Percentiles rank a stretch among this genome's conserved stretches.
phyloP scores from a whole-genome alignment of 2,797 vertebrate species.

The Poecilia velifera region DNA sequence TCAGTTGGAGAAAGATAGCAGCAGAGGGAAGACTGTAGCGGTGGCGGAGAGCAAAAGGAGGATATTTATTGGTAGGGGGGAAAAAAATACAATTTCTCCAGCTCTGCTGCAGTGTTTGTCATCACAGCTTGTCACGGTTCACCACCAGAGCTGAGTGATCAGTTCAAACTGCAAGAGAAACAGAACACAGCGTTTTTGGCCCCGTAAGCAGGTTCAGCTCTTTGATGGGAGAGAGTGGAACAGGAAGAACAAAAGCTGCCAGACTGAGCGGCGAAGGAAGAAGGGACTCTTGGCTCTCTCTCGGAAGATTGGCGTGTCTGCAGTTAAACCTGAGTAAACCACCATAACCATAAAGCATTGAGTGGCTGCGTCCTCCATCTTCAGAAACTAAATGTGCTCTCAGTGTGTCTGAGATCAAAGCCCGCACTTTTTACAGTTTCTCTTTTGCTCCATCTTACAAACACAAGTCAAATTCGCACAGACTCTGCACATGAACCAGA shows the following conservation, averaged over 20 bases:
- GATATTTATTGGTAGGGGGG: slow-evolving; percentile 51
- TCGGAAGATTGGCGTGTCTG: slow-evolving; percentile 47
- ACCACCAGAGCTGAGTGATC: slow-evolving; percentile 81
- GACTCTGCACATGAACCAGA: neutral
- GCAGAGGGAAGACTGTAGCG: slow-evolving; percentile 59
- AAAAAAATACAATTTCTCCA: slow-evolving; percentile 77
- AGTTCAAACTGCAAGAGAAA: slow-evolving; percentile 81
- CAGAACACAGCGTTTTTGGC: slow-evolving; percentile 81
- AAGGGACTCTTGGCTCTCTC: slow-evolving; percentile 52
- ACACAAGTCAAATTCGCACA: neutral
- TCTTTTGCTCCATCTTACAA: slow-evolving; percentile 10
- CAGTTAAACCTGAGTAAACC: slow-evolving; percentile 62
- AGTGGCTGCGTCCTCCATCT: slow-evolving; percentile 29
- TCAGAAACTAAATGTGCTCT: slow-evolving; percentile 13
- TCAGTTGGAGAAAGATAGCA: slow-evolving; percentile 73
- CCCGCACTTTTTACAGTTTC: neutral
- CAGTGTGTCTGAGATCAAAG: slow-evolving; percentile 22
- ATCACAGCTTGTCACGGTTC: slow-evolving; percentile 84
- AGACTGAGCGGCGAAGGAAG: slow-evolving; percentile 45
- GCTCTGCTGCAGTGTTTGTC: slow-evolving; percentile 83
- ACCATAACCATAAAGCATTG: slow-evolving; percentile 28
- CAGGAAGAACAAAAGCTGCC: slow-evolving; percentile 74
- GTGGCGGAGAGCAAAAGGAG: slow-evolving; percentile 46
- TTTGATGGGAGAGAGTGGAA: slow-evolving; percentile 72
- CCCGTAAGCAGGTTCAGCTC: slow-evolving; percentile 80